These are phyloP conservation scores for Pteria penguin DNA, from an alignment of 2,888 invertebrate genomes.

Conservation along the genomic window DNA sequence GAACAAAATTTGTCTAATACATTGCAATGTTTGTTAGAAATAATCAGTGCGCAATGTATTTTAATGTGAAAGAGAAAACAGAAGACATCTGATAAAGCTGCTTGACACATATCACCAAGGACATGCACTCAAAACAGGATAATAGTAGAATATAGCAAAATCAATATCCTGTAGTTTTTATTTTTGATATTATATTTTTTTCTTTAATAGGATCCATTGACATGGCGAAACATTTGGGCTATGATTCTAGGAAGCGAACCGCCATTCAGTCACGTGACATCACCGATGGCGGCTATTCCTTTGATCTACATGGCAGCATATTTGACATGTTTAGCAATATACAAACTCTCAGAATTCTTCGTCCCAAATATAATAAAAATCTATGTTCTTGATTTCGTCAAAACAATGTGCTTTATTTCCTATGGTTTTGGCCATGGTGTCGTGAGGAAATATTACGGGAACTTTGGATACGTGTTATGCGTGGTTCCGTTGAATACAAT, in stretches of 20 bases:
- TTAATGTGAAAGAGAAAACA: too few species aligned
- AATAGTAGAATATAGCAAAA: too few species aligned
- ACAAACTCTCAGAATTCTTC: slow-evolving; percentile 49
- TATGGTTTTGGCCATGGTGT: slow-evolving; percentile 65
- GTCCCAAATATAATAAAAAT: slow-evolving; percentile 45
- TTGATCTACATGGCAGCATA: slow-evolving; percentile 51
- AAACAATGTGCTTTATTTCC: slow-evolving; percentile 57
- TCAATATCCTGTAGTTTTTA: too few species aligned
- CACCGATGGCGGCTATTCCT: slow-evolving; percentile 48
- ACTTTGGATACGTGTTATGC: slow-evolving; percentile 52
- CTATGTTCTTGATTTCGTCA: slow-evolving; percentile 60
- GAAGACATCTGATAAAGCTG: too few species aligned
- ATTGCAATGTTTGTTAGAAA: too few species aligned
- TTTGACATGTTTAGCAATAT: slow-evolving; percentile 50
- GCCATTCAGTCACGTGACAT: slow-evolving; percentile 41
- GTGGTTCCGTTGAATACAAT: slow-evolving; percentile 54
- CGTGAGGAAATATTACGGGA: slow-evolving; percentile 54
- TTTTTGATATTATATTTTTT: too few species aligned
- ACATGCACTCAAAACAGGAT: too few species aligned
- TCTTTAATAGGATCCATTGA: neutral
- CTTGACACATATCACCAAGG: too few species aligned
- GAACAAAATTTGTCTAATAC: too few species aligned
- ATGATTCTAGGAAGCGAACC: slow-evolving; percentile 43
- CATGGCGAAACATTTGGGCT: slow-evolving; percentile 53
- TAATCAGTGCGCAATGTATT: too few species aligned